Base-by-base conservation (phyloP, 2,113 vertebrate species). In the Gymnorhina tibicen region DNA sequence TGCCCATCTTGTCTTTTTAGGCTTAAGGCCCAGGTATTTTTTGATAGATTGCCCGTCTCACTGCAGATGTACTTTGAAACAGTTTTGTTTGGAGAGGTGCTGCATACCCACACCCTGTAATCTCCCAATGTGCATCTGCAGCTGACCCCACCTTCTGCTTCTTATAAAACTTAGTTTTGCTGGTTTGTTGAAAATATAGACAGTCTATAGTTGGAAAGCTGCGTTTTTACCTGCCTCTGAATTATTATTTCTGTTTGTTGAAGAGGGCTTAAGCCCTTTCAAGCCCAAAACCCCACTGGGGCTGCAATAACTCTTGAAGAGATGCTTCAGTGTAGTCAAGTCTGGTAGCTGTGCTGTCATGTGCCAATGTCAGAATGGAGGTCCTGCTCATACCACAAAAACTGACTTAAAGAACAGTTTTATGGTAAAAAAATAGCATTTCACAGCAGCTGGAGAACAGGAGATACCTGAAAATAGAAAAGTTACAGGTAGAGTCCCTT, bases 1-100 rank as follows among this genome's bases (percentile, higher is more conserved):
- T 95, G 63, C 35, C 75, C 37, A 37, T 92, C 67, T 94, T 96
- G 92, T 94, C 88, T 86, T 93, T 83, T 90, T 92, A 96, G 91
- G 96, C 91, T 80, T 73, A 55, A 92, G 63, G 75, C 91, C 94
- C 63, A 73, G 46, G 59, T 53, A 50, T 62, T 93, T 94, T 93
- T 86, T 90, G 83, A 93, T 74, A 83, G 72, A 86, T 49, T 86
- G 85, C 50, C 41, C 21, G 3, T 86, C 33, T 91, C 67, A 69
- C 32, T 94, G 85, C 67, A 88, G 72, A 67, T 70, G 70, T 79
- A 62, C 20, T 95, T 81, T 55, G 42, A 95, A 66, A 55, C 30
- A 80, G 88, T 83, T 95, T 96, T 88, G 16, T 90, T 97, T 96
- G 94, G 85, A 94, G 68, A 83, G 3, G 18, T 67, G 47, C 42